Evolutionary conservation across 2,797 vertebrate genomes (phyloP), one percentile per base, ranked within the genome.

Genomic region (Bovichtus diacanthus): DNA sequence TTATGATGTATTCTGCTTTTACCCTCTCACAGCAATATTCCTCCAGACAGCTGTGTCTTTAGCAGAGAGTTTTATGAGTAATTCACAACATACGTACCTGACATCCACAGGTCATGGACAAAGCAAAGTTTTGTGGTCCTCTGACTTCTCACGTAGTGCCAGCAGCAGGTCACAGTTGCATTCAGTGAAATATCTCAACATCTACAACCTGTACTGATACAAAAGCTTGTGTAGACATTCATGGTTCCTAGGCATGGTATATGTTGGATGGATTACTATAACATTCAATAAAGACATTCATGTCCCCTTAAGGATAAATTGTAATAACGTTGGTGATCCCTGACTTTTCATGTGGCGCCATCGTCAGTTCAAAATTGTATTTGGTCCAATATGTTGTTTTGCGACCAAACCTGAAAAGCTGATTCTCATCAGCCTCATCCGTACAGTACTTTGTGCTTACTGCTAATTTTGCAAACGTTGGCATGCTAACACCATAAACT

Each of bases 241-340:
- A 39, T 51, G 9, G 3, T 25, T 65, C 6, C 47, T n/a, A n/a
- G n/a, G n/a, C n/a, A n/a, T n/a, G n/a, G n/a, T n/a, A n/a, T n/a
- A n/a, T 65, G 43, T 56, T 49, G 34, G 27, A 70, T 61, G 7
- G 34, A 70, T 69, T 74, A 79, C 13, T 38, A 21, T 66, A 50
- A 62, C 50, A 76, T 43, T 67, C 50, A 18, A 12, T 31, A 39
- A 61, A 76, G 15, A 66, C 21, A 53, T 60, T 19, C 34, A 29
- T n/a, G 31, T 16, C 21, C 46, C 13, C 44, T 31, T 19, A 18
- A 12, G 46, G 34, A 55, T 27, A 31, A 63, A 46, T 23, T 41
- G 9, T 53, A 43, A n/a, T 27, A 16, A 23, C 34, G 2, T 6
- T 34, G 31, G 31, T 34, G 31, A 34, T 9, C 31, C 34, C 6